A percentile compares a stretch with the other conserved stretches of the same genome.
phyloP scores from a whole-genome alignment of 2,888 invertebrate genomes.

The Conomelus anceps region DNA sequence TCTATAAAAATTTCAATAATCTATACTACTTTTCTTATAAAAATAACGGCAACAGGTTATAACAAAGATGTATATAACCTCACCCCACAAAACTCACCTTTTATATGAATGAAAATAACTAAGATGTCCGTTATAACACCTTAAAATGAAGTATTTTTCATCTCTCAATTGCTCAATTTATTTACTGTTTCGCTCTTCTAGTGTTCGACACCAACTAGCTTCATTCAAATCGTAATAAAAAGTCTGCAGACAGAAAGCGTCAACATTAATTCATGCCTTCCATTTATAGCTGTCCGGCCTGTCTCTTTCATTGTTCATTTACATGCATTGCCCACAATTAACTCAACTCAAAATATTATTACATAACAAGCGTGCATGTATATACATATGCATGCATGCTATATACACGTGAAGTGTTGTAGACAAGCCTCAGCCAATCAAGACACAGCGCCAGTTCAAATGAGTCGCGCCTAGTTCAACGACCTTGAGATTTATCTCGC shows the following conservation, averaged over 20 bases:
- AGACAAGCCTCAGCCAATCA: too few species aligned
- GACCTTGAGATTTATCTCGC: too few species aligned
- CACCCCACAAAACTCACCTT: too few species aligned
- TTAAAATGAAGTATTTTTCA: neutral
- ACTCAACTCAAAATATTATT: neutral
- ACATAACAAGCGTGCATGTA: neutral
- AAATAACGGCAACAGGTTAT: too few species aligned
- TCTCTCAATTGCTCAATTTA: neutral
- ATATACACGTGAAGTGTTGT: neutral
- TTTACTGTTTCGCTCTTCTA: neutral
- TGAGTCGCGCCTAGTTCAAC: too few species aligned
- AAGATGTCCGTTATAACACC: too few species aligned
- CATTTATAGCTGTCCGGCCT: neutral
- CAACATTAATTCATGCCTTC: neutral
- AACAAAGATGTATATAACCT: too few species aligned
- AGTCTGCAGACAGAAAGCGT: neutral
- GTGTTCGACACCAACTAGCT: neutral
- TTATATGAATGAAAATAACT: too few species aligned
- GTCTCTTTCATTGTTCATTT: neutral
- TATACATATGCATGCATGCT: neutral
- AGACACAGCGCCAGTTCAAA: too few species aligned
- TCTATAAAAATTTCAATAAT: too few species aligned
- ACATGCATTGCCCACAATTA: neutral
- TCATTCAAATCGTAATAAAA: neutral
- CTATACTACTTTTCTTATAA: too few species aligned